These are phyloP conservation scores for Nothobranchius furzeri DNA, from an alignment of 2,113 vertebrate species.

Conservation along the genomic window DNA sequence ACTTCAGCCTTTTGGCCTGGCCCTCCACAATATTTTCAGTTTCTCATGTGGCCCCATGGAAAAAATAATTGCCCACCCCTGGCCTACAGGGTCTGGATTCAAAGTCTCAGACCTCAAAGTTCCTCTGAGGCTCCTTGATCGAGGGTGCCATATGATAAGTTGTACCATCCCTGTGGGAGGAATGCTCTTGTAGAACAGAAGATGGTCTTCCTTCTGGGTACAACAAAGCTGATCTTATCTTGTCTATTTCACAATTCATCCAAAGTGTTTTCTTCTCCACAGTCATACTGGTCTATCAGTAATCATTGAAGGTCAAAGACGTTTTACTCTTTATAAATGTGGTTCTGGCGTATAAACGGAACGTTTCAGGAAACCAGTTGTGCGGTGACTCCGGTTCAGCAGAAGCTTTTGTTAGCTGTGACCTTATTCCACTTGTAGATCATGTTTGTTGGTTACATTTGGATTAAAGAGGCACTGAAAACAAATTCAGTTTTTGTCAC, in stretches of 20 bases:
- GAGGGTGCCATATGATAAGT: constrained; percentile 28
- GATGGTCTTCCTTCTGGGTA: constrained; percentile 22
- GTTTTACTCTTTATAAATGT: not conserved
- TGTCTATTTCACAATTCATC: constrained; percentile 35
- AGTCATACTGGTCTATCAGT: not conserved
- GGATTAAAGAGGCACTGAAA: too few species aligned
- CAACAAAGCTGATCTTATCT: constrained; percentile 30
- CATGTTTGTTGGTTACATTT: too few species aligned
- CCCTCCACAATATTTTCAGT: too few species aligned
- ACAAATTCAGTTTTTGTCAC: too few species aligned
- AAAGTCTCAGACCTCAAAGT: not conserved
- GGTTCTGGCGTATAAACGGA: not conserved
- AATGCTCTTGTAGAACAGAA: constrained; percentile 12
- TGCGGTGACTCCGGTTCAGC: not conserved
- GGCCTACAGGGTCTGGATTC: not conserved
- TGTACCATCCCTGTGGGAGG: constrained; percentile 1
- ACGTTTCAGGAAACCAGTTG: not conserved
- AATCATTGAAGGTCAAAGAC: constrained; percentile 14
- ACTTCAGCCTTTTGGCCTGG: too few species aligned
- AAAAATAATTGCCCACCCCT: too few species aligned
- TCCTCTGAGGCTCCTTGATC: constrained; percentile 14
- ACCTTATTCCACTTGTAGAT: too few species aligned
- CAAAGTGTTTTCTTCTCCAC: constrained; percentile 7
- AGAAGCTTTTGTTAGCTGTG: not conserved
- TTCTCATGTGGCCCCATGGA: too few species aligned